Percentiles rank a stretch among this genome's conserved stretches.
phyloP scores from a whole-genome alignment of 2,797 vertebrate genomes.

The Peromyscus melanophrys region DNA sequence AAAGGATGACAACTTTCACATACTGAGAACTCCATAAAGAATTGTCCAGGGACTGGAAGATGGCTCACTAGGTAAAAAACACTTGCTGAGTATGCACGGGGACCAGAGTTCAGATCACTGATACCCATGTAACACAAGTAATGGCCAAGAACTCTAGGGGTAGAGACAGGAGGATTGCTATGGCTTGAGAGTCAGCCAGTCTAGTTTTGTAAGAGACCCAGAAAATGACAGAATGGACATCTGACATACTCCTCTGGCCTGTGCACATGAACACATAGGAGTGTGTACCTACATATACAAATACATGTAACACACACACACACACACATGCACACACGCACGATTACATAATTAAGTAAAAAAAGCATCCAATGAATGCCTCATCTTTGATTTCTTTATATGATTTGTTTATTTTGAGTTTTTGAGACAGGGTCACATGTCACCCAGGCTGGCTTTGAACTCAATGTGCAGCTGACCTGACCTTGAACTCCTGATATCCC shows the following conservation, averaged over 20 bases:
- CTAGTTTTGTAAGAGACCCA: not conserved
- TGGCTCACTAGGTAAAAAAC: not conserved
- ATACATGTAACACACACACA: not conserved
- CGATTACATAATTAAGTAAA: not conserved
- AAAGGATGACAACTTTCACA: not conserved
- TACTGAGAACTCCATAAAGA: not conserved
- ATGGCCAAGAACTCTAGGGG: too few species aligned
- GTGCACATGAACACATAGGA: not conserved
- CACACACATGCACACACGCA: not conserved
- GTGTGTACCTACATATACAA: not conserved
- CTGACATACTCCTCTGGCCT: not conserved
- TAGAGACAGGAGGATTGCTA: not conserved
- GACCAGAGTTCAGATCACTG: not conserved
- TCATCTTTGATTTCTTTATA: constrained; percentile 7
- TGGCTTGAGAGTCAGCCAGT: not conserved
- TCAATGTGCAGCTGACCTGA: not conserved
- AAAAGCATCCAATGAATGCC: not conserved
- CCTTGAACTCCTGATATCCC: not conserved
- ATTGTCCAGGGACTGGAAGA: not conserved
- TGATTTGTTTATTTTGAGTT: not conserved
- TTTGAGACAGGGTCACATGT: not conserved
- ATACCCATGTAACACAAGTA: not conserved
- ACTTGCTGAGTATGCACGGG: not conserved
- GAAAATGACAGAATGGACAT: not conserved
- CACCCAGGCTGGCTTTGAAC: not conserved